Conservation (phyloP, 2,113 vertebrate species). For the Anoura caudifer region DNA sequence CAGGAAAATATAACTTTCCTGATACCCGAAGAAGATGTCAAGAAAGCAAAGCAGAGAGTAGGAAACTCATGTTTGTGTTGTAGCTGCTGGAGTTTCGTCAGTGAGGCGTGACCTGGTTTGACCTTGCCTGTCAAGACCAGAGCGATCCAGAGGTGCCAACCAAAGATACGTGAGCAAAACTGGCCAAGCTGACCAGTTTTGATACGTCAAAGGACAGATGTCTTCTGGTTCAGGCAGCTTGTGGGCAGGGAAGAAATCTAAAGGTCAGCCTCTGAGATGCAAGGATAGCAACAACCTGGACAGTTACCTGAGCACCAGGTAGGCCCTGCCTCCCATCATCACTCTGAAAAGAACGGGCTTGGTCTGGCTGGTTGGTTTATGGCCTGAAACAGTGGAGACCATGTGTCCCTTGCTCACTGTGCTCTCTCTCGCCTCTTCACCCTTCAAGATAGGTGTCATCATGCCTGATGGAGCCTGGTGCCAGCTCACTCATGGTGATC, state of each 20-base stretch:
- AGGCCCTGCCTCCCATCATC: rapidly evolving
- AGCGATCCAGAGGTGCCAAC: neutral
- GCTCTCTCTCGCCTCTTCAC: neutral
- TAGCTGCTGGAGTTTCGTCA: neutral
- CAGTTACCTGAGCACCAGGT: neutral
- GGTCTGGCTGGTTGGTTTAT: neutral
- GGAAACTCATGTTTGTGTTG: neutral
- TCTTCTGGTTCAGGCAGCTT: neutral
- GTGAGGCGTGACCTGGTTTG: neutral
- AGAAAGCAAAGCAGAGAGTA: neutral
- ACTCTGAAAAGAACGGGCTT: neutral
- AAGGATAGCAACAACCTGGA: rapidly evolving
- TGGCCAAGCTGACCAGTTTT: neutral
- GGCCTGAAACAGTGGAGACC: neutral
- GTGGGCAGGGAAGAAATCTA: neutral
- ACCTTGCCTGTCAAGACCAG: neutral
- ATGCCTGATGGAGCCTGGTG: rapidly evolving
- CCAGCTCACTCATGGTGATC: neutral
- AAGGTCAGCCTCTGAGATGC: neutral
- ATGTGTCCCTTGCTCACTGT: rapidly evolving
- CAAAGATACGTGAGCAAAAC: neutral
- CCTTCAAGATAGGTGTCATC: neutral
- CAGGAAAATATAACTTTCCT: neutral
- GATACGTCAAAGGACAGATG: neutral
- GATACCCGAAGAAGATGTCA: neutral